Evolutionary conservation across 2,113 vertebrate species (phyloP).

Genomic region (Callopanchax toddi): DNA sequence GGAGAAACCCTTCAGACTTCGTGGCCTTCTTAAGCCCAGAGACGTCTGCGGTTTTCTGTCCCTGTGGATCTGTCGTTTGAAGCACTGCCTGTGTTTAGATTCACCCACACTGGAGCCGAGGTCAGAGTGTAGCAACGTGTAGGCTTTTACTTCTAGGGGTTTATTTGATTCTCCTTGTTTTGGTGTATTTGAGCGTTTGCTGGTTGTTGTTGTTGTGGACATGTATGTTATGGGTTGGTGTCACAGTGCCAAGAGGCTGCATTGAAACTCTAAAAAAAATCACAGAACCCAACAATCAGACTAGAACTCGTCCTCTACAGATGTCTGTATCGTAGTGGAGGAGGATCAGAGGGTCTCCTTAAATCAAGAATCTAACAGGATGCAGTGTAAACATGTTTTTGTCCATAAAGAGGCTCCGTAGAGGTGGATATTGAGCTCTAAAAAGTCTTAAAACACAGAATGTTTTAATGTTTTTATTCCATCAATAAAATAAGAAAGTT

Average conservation of each 20-base stretch:
- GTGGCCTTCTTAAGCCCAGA: conserved; percentile 55
- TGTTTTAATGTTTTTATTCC: no score
- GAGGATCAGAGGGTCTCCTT: no score
- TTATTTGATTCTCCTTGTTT: conserved; percentile 42
- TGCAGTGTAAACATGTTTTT: no score
- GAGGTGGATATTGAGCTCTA: no score
- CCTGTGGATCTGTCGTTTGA: conserved; percentile 81
- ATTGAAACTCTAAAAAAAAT: conserved; percentile 16
- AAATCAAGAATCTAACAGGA: no score
- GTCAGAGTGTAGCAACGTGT: conserved; percentile 54
- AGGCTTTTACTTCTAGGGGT: conserved; percentile 50
- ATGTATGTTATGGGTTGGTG: not conserved
- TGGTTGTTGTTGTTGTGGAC: conserved; percentile 66
- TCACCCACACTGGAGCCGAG: conserved; percentile 88
- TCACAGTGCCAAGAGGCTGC: conserved; percentile 8
- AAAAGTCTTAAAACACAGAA: no score
- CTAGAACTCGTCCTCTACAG: no score
- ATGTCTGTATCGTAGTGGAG: no score
- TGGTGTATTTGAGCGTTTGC: conserved; percentile 39
- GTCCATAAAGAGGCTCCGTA: no score
- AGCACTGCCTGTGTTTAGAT: conserved; percentile 81
- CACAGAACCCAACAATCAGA: no score
- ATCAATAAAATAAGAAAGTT: no score
- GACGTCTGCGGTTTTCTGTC: conserved; percentile 51
- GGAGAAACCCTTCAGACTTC: conserved; percentile 16